phyloP scores from a whole-genome alignment of 2,113 vertebrate genomes.

The Gambusia holbrooki region DNA sequence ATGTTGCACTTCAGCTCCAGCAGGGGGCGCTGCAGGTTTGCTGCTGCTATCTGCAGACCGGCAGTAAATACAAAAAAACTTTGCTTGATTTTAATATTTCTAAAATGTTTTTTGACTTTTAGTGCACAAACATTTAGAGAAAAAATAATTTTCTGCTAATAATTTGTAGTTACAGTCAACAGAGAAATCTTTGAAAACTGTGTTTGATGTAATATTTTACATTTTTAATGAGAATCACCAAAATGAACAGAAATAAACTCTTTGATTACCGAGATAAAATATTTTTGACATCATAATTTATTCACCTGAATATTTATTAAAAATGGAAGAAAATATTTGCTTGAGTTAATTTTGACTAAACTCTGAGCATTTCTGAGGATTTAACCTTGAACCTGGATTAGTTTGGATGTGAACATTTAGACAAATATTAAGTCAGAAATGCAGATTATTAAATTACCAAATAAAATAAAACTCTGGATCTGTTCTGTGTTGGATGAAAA shows the following conservation, averaged over 20 bases:
- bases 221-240: no score
- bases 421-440: not conserved
- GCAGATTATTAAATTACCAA: not conserved
- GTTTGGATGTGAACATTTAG: not conserved
- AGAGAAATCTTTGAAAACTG: no score
- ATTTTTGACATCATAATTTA: no score
- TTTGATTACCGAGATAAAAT: not conserved
- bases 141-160: no score
- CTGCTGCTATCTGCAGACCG: not conserved
- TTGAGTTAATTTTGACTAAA: not conserved
- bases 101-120: not conserved
- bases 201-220: no score
- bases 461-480: not conserved
- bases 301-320: not conserved
- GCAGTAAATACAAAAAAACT: not conserved
- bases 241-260: not conserved
- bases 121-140: no score
- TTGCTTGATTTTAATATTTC: not conserved
- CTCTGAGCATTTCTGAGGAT: not conserved
- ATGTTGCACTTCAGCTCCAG: constrained; percentile 37
- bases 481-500: not conserved
- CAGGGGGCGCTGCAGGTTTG: constrained; percentile 21
- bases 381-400: not conserved
- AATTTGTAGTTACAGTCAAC: no score
- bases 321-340: not conserved